These are phyloP conservation scores for Gnathonemus longibarbis DNA, from an alignment of 2,113 vertebrate genomes.

Conservation along the genomic window DNA sequence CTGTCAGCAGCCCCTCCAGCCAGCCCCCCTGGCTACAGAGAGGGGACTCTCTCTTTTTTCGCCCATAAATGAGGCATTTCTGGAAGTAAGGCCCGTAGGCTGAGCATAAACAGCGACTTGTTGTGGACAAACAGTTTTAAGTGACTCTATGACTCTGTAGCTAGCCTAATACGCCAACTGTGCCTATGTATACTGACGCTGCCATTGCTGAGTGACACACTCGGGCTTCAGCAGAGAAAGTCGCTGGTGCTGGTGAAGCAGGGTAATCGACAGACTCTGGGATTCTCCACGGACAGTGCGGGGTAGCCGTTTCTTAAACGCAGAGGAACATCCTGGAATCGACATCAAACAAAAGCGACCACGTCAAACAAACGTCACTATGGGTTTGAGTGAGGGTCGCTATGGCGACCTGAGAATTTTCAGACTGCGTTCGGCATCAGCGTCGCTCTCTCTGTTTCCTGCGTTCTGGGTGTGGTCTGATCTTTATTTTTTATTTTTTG, in stretches of 20 bases:
- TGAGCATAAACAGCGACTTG: slow-evolving; percentile 34
- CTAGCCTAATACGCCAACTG: slow-evolving; percentile 66
- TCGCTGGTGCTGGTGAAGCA: slow-evolving; percentile 38
- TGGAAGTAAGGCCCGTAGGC: slow-evolving; percentile 28
- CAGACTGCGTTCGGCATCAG: slow-evolving; percentile 33
- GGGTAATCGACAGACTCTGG: slow-evolving; percentile 14
- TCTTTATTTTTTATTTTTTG: slow-evolving; percentile 48
- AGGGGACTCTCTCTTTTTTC: slow-evolving; percentile 40
- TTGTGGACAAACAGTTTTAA: slow-evolving; percentile 50
- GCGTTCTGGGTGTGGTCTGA: slow-evolving; percentile 50
- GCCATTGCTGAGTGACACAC: slow-evolving; percentile 49
- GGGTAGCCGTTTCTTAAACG: background rate
- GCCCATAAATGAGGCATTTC: slow-evolving; percentile 39
- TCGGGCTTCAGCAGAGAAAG: slow-evolving; percentile 41
- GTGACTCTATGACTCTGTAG: slow-evolving; percentile 60
- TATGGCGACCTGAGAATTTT: background rate
- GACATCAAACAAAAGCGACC: background rate
- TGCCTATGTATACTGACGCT: slow-evolving; percentile 65
- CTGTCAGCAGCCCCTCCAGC: slow-evolving; percentile 27
- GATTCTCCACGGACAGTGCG: background rate
- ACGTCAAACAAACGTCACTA: background rate
- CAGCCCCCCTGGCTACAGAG: slow-evolving; percentile 36
- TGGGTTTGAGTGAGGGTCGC: background rate
- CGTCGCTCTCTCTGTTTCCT: slow-evolving; percentile 39
- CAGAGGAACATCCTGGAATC: background rate